These are phyloP conservation scores for Cranoglanis bouderius DNA, from an alignment of 2,113 vertebrate species.

Conservation along the genomic window DNA sequence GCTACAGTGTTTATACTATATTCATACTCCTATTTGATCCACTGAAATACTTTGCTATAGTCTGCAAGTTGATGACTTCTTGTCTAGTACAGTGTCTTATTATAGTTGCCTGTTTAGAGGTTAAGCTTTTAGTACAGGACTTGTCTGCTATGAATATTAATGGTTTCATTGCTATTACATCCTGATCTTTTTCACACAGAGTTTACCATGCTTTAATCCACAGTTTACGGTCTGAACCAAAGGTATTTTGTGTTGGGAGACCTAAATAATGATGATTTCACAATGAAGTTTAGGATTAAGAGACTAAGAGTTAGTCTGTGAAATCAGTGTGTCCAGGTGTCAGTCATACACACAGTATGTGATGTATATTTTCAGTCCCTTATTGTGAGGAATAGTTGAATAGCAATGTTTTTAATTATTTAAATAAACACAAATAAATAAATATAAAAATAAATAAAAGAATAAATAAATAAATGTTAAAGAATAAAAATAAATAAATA, in stretches of 20 bases:
- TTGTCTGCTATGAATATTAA: background rate
- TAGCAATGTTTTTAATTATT: too few species aligned
- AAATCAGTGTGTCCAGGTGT: background rate
- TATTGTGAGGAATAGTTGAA: background rate
- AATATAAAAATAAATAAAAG: too few species aligned
- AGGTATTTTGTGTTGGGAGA: background rate
- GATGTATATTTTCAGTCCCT: background rate
- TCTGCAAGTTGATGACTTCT: too few species aligned
- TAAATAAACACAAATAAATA: too few species aligned
- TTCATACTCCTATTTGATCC: background rate
- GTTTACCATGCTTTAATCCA: background rate
- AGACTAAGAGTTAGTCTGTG: background rate
- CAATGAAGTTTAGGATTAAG: background rate
- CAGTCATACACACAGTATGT: background rate
- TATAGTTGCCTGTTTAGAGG: background rate
- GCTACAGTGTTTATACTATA: background rate
- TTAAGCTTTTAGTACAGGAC: background rate
- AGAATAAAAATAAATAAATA: too few species aligned
- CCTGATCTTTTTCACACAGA: background rate
- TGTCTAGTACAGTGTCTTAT: background rate
- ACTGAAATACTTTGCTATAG: too few species aligned
- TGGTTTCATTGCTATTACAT: background rate
- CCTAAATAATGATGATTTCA: background rate
- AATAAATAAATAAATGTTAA: too few species aligned
- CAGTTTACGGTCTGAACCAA: background rate